Evolutionary conservation across 2,888 invertebrate genomes (phyloP).

Genomic region (Caenorhabditis virilis): DNA sequence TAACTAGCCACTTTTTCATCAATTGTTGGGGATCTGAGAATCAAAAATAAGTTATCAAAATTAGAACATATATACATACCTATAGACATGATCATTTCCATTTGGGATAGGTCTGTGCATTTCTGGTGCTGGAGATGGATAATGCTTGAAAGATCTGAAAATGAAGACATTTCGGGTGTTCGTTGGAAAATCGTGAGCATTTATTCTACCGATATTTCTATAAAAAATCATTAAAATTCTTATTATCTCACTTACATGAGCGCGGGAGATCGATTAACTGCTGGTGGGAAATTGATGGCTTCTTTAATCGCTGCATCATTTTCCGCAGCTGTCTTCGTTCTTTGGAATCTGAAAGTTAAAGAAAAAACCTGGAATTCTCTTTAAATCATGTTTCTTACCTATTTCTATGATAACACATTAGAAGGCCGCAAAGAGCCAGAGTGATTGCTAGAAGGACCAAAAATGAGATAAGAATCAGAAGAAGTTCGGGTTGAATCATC

Average conservation of each 20-base stretch:
- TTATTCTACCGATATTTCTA: no score
- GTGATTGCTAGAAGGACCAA: slow-evolving; percentile 15
- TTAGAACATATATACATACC: slow-evolving; percentile 19
- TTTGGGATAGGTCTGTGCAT: slow-evolving; percentile 20
- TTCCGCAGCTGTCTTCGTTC: slow-evolving; percentile 14
- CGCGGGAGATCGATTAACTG: slow-evolving; percentile 21
- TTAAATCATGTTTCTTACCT: neutral
- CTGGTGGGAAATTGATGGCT: slow-evolving; percentile 21
- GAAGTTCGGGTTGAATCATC: slow-evolving; percentile 24
- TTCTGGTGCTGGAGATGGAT: slow-evolving; percentile 25
- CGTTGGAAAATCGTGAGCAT: no score
- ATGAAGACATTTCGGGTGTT: slow-evolving; percentile 1
- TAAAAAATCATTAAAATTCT: no score
- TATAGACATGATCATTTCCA: slow-evolving; percentile 7
- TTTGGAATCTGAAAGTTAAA: slow-evolving; percentile 5
- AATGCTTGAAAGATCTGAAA: slow-evolving; percentile 38
- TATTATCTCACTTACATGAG: no score
- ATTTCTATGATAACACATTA: slow-evolving; percentile 19
- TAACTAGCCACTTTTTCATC: slow-evolving; percentile 28
- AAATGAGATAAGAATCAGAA: slow-evolving; percentile 23
- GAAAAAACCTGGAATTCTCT: neutral
- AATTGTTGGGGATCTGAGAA: slow-evolving; percentile 13
- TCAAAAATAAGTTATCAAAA: neutral
- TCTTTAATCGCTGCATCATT: slow-evolving; percentile 32
- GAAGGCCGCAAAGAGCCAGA: slow-evolving; percentile 17